Percentiles rank a stretch among this genome's conserved stretches.
Evolutionary conservation across 2,797 vertebrate species (phyloP).

Genomic region (Chiroxiphia lanceolata): DNA sequence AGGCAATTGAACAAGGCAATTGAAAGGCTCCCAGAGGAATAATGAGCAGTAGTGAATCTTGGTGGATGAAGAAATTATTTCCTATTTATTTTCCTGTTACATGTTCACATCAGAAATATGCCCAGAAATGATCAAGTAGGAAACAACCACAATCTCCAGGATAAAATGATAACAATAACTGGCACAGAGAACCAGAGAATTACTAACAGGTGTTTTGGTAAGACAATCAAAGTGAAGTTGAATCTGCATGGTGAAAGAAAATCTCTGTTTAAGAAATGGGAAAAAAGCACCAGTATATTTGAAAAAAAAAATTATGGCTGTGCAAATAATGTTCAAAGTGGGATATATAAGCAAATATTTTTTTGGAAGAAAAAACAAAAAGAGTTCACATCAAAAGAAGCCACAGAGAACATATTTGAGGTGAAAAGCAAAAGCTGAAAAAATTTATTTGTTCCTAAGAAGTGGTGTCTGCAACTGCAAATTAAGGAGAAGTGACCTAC

Average conservation of each 20-base stretch:
- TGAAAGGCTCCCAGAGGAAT: conserved; percentile 45
- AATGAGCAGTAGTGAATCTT: conserved; percentile 7
- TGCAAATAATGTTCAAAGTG: background rate
- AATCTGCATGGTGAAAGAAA: background rate
- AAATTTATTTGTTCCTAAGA: background rate
- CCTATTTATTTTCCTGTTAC: conserved; percentile 38
- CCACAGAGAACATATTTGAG: background rate
- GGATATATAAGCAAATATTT: background rate
- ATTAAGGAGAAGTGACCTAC: background rate
- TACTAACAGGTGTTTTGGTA: background rate
- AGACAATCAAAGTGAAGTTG: background rate
- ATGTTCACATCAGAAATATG: background rate
- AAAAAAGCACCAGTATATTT: background rate
- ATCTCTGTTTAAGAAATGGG: background rate
- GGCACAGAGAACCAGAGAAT: background rate
- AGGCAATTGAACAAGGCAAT: conserved; percentile 46
- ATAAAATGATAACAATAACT: background rate
- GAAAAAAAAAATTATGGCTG: background rate
- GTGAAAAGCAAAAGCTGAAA: background rate
- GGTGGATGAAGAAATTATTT: background rate
- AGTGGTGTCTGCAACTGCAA: background rate
- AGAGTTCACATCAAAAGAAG: background rate
- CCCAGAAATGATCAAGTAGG: background rate
- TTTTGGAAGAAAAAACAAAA: background rate
- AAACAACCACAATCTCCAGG: background rate